phyloP scores from a whole-genome alignment of 2,888 invertebrate genomes.

The Pemphredon lugubris region DNA sequence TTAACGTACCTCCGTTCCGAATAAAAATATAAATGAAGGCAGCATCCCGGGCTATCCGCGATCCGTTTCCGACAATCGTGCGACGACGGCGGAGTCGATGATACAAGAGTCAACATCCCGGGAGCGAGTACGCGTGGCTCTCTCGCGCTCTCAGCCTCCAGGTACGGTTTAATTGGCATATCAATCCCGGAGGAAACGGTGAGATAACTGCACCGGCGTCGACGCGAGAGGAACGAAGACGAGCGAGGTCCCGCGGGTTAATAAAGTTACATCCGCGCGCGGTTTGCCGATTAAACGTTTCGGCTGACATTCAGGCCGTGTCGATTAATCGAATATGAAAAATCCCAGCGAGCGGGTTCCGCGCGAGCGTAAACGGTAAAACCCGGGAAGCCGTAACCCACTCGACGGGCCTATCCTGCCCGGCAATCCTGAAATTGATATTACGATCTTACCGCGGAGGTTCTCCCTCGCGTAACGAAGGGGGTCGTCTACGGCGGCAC shows the following conservation, averaged over 20 bases:
- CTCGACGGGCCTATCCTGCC: slow-evolving; percentile 21
- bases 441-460: background rate
- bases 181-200: slow-evolving; percentile 69
- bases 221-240: slow-evolving; percentile 46
- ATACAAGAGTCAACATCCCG: slow-evolving; percentile 45
- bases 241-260: slow-evolving; percentile 64
- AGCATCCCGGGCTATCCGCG: background rate
- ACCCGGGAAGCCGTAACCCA: background rate
- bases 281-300: slow-evolving; percentile 53
- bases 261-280: slow-evolving; percentile 67
- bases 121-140: slow-evolving; percentile 56
- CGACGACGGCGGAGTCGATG: slow-evolving; percentile 3
- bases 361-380: slow-evolving; percentile 22
- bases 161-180: slow-evolving; percentile 74
- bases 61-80: slow-evolving; percentile 31
- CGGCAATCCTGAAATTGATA: slow-evolving; percentile 6
- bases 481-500: background rate
- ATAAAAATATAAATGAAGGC: no score
- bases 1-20: background rate
- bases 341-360: slow-evolving; percentile 22
- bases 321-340: slow-evolving; percentile 53
- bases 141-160: slow-evolving; percentile 52
- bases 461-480: slow-evolving; percentile 8
- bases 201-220: slow-evolving; percentile 60
- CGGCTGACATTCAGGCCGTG: slow-evolving; percentile 47